Base-by-base conservation (phyloP, 2,888 invertebrate genomes). In the Drosophila cognata region DNA sequence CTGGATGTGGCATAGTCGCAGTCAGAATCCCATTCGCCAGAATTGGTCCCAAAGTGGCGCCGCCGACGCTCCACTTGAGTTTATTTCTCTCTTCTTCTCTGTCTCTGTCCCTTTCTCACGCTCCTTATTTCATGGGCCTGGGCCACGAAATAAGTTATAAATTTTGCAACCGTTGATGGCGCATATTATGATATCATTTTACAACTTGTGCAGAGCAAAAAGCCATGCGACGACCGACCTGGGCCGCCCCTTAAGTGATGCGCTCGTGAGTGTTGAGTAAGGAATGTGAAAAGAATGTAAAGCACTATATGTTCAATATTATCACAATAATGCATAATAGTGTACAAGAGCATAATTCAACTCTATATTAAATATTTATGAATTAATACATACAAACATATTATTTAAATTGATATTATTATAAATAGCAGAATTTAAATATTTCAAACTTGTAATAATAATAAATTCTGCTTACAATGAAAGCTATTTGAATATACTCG, bases 181-280 rank as follows among this genome's bases (percentile, higher is more conserved):
- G 91, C 90, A 89, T 91, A 91, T 92, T 92, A 92, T 92, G 92
- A 92, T 92, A 92, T 92, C 92, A 92, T 92, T 91, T 92, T 92
- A 92, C 92, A 92, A 82, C 91, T 83, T 82, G 86, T 78, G 85
- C 81, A 82, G 79, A 76, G 72, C 72, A 71, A 71, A 81, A 77
- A 83, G 69, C 67, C 77, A 71, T 60, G 66, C 64, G 53, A 66
- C 65, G 63, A 52, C 61, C 78, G 75, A 83, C 81, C 81, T 83
- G 82, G 59, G 71, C 60, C 43, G 59, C 56, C 60, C 38, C 46
- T 28, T 41, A 62, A 70, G 72, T 33, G 87, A 77, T 77, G 83
- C 3, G 28, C 5, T 1, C 71, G 81, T 83, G 83, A 69, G 65
- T 67, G 43, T 29, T 21, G 31, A 6, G 7, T 33, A 52, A 29